These are phyloP conservation scores for Talpa occidentalis DNA, from an alignment of 2,113 vertebrate species.

Conservation along the genomic window DNA sequence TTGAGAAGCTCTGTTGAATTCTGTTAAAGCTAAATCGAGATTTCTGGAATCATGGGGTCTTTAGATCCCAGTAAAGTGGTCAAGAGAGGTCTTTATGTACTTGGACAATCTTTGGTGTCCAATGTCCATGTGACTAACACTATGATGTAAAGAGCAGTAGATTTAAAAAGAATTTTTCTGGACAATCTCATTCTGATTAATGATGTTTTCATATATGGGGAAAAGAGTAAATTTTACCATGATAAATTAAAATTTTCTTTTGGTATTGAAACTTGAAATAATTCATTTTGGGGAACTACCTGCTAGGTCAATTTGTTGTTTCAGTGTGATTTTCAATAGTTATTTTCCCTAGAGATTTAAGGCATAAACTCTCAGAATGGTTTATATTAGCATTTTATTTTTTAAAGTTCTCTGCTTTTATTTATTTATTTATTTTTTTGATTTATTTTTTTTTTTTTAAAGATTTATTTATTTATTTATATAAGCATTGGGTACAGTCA, in stretches of 20 bases:
- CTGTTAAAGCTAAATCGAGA: background rate
- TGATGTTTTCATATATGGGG: background rate
- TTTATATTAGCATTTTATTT: too few species aligned
- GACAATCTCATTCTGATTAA: background rate
- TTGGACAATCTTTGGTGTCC: background rate
- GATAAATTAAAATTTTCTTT: too few species aligned
- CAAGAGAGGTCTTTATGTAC: fast-evolving
- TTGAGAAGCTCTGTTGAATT: background rate
- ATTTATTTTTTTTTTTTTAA: too few species aligned
- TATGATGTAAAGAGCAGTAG: background rate
- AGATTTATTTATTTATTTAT: too few species aligned
- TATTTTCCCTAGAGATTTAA: background rate
- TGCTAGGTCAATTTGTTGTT: background rate
- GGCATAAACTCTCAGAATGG: background rate
- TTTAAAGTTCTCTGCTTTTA: too few species aligned
- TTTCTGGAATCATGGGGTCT: background rate
- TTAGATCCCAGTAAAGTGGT: background rate
- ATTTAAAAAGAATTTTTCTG: background rate
- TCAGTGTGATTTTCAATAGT: background rate
- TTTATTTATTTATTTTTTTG: too few species aligned
- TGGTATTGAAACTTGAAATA: background rate
- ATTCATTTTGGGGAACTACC: background rate
- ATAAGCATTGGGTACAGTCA: too few species aligned
- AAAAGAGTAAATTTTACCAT: background rate
- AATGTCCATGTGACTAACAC: background rate